phyloP scores from a whole-genome alignment of 1,140 invertebrate species.

The Drosophila neocordata region DNA sequence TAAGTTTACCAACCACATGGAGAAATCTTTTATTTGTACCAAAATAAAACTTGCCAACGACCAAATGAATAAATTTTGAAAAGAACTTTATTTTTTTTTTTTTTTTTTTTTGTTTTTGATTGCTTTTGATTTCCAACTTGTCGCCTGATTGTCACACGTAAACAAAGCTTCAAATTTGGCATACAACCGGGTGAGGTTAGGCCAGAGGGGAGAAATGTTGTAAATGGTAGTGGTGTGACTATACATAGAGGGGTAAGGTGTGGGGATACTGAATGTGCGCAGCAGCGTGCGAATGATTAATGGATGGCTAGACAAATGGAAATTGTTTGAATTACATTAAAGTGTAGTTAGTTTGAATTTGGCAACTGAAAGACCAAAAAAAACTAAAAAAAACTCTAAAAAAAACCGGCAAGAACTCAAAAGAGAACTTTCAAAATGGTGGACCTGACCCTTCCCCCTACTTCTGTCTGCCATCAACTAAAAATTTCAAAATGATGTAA shows the following conservation, averaged over 20 bases:
- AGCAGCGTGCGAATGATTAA: slow-evolving; percentile 78
- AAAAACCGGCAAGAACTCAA: slow-evolving; percentile 15
- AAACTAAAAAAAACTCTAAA: slow-evolving; percentile 20
- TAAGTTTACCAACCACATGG: slow-evolving; percentile 68
- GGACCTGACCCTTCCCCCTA: neutral
- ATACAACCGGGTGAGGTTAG: slow-evolving; percentile 12
- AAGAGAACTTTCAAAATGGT: slow-evolving; percentile 50
- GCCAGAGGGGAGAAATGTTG: neutral
- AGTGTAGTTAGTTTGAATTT: slow-evolving; percentile 74
- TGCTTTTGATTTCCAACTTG: slow-evolving; percentile 75
- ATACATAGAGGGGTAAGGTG: neutral
- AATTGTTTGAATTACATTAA: slow-evolving; percentile 81
- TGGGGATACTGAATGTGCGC: slow-evolving; percentile 41
- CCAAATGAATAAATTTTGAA: slow-evolving; percentile 69
- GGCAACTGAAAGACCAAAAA: slow-evolving; percentile 17
- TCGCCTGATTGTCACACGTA: slow-evolving; percentile 78
- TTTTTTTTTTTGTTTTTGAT: neutral
- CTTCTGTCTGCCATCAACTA: neutral
- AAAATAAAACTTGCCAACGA: slow-evolving; percentile 23
- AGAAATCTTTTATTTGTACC: slow-evolving; percentile 35
- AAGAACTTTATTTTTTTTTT: neutral
- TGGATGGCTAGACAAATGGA: slow-evolving; percentile 77
- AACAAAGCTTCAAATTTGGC: slow-evolving; percentile 77
- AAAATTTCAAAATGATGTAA: slow-evolving; percentile 42
- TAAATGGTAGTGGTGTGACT: neutral